Percentiles rank a stretch among this genome's conserved stretches.
Evolutionary conservation across 2,888 invertebrate species (phyloP).

Genomic region (Drosophila lacicola): DNA sequence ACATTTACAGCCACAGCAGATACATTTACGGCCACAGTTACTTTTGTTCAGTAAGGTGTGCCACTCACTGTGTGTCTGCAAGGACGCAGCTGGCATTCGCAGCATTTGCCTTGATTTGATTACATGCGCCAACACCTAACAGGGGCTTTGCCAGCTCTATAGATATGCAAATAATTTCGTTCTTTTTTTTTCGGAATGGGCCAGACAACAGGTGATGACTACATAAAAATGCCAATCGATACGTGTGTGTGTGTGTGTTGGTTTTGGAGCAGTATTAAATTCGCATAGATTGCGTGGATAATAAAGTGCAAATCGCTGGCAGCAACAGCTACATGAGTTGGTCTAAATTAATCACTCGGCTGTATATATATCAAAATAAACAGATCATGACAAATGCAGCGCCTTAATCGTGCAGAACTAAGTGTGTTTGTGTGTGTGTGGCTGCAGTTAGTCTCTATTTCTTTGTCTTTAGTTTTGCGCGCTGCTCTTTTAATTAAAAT

Average conservation of each 20-base stretch:
- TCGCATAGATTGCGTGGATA: constrained; percentile 50
- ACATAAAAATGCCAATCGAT: constrained; percentile 69
- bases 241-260: constrained; percentile 1
- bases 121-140: constrained; percentile 61
- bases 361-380: constrained; percentile 70
- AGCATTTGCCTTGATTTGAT: constrained; percentile 76
- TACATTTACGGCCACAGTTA: constrained; percentile 23
- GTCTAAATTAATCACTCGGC: constrained; percentile 67
- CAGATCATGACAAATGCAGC: constrained; percentile 79
- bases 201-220: constrained; percentile 70
- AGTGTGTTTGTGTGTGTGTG: constrained; percentile 4
- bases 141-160: constrained; percentile 46
- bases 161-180: constrained; percentile 65
- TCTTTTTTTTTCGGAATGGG: constrained; percentile 10
- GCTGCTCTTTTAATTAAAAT: constrained; percentile 70
- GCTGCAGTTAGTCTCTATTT: constrained; percentile 9
- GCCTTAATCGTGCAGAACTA: constrained; percentile 63
- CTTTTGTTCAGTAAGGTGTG: constrained; percentile 54
- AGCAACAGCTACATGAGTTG: constrained; percentile 27
- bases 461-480: constrained; percentile 15
- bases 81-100: constrained; percentile 60
- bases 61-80: constrained; percentile 9
- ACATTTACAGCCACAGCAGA: constrained; percentile 25
- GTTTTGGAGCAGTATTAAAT: constrained; percentile 34
- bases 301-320: constrained; percentile 66